These are phyloP conservation scores for Oryzias sinensis DNA, from an alignment of 2,797 vertebrate genomes.

Conservation along the genomic window DNA sequence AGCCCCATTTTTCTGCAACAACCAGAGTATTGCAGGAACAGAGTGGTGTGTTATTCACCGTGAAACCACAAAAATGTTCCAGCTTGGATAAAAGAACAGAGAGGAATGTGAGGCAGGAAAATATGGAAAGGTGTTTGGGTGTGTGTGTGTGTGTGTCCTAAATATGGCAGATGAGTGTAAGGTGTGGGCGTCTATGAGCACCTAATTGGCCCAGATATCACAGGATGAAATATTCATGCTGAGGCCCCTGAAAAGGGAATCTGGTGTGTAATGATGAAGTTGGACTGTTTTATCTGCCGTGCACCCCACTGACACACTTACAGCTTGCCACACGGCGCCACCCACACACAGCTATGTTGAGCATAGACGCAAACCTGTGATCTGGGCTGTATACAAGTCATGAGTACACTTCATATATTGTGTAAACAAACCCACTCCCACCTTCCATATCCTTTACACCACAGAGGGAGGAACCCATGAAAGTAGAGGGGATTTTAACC, in stretches of 20 bases:
- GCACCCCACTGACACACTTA: conserved; percentile 72
- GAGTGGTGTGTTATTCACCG: background rate
- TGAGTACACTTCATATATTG: conserved; percentile 13
- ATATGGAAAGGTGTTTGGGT: conserved; percentile 10
- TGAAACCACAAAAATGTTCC: conserved; percentile 15
- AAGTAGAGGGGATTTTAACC: conserved; percentile 1
- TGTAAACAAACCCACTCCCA: conserved; percentile 10
- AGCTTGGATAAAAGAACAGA: conserved; percentile 30
- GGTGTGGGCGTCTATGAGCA: conserved; percentile 66
- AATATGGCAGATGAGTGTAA: conserved; percentile 66
- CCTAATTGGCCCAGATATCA: conserved; percentile 81
- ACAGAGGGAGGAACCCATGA: conserved; percentile 1
- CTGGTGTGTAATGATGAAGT: conserved; percentile 74
- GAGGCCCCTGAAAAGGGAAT: conserved; percentile 64
- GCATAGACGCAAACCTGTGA: conserved; percentile 34
- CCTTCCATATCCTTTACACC: background rate
- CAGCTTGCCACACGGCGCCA: conserved; percentile 38
- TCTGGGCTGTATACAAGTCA: conserved; percentile 22
- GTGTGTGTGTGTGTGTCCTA: conserved; percentile 40
- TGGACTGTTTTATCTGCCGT: conserved; percentile 68
- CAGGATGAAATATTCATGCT: conserved; percentile 77
- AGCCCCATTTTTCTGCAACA: too few species aligned
- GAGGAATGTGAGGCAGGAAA: conserved; percentile 12
- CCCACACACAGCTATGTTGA: conserved; percentile 28
- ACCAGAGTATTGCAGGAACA: background rate